Evolutionary conservation across 2,797 vertebrate genomes (phyloP).

Genomic region (Parotocinclus haroldoi): DNA sequence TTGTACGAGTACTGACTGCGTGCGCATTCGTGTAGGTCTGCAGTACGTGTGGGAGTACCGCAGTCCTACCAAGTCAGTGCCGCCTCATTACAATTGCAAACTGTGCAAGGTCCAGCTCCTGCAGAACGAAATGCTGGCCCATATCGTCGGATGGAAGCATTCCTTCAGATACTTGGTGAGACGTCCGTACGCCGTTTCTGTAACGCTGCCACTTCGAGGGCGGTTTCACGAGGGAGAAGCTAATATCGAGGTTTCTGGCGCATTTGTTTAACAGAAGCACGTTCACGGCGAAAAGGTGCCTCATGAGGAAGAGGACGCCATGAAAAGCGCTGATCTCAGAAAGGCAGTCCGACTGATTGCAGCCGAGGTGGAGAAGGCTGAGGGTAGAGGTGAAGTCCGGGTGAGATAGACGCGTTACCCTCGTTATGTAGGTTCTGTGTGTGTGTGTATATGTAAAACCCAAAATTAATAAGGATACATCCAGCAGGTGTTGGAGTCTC

Average conservation of each 20-base stretch:
- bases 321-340: conserved; percentile 62
- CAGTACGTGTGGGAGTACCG: conserved; percentile 78
- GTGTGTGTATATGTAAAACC: no score
- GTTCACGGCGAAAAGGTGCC: conserved; percentile 50
- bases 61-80: conserved; percentile 73
- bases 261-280: no score
- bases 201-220: no score
- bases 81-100: conserved; percentile 77
- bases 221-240: no score
- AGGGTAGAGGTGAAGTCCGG: conserved; percentile 72
- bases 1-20: not conserved
- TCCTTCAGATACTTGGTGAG: conserved; percentile 71
- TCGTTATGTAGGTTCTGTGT: no score
- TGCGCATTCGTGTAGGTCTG: conserved; percentile 65
- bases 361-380: conserved; percentile 62
- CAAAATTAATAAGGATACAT: no score
- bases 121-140: conserved; percentile 72
- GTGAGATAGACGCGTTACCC: conserved; percentile 57
- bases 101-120: conserved; percentile 67
- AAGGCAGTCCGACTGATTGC: conserved; percentile 62
- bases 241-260: not conserved
- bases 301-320: conserved; percentile 60
- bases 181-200: no score
- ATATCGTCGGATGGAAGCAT: conserved; percentile 76
- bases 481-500: not conserved